phyloP scores from a whole-genome alignment of 2,797 vertebrate species.

The Ibycter americanus region DNA sequence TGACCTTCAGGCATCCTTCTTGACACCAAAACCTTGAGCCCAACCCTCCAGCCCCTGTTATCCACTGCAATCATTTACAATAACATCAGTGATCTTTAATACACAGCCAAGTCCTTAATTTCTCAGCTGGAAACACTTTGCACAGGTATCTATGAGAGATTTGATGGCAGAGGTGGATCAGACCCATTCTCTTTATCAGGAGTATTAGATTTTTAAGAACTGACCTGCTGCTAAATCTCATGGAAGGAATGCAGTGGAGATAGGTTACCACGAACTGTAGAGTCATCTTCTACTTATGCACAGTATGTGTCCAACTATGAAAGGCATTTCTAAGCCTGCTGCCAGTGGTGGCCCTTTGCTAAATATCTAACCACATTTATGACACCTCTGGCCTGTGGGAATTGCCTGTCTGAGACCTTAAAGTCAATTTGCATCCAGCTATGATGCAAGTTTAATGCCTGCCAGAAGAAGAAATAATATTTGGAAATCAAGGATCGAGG shows the following conservation, averaged over 20 bases:
- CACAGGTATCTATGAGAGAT: not conserved
- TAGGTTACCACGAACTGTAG: not conserved
- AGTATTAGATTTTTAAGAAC: not conserved
- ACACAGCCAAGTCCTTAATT: fast-evolving
- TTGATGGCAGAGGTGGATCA: not conserved
- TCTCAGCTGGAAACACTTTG: not conserved
- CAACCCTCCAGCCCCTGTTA: not conserved
- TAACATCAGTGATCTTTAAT: not conserved
- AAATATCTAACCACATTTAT: not conserved
- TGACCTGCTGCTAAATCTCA: not conserved
- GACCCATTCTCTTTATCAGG: not conserved
- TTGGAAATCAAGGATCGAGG: not conserved
- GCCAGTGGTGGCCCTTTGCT: slow-evolving; percentile 3
- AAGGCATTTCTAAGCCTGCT: not conserved
- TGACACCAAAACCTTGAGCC: not conserved
- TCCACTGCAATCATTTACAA: fast-evolving
- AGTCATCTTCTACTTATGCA: not conserved
- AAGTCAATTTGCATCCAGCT: not conserved
- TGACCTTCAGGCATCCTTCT: not conserved
- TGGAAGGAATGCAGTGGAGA: not conserved
- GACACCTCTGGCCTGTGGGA: not conserved
- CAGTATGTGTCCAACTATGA: not conserved
- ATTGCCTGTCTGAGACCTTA: not conserved
- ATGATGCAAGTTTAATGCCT: not conserved
- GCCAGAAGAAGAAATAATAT: slow-evolving; percentile 11